Evolutionary conservation across 1,140 invertebrate species (phyloP), one percentile per base, ranked within the genome.

Genomic region (Apis florea): DNA sequence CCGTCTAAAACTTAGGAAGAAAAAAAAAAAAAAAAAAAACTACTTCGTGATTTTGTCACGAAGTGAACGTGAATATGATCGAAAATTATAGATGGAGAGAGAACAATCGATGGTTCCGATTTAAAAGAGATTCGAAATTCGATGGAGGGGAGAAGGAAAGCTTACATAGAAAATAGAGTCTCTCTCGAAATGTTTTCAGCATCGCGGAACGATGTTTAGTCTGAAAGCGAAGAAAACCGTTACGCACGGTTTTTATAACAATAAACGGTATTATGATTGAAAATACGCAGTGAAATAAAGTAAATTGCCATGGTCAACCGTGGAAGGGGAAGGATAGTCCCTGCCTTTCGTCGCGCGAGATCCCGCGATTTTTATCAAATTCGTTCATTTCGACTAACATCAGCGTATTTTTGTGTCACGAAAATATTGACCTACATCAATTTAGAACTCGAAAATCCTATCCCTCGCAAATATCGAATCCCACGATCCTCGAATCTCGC

Each of bases 221-320:
- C 19, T 74, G 17, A 17, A 80, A 80, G 24, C 78, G 61, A 21
- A 31, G 71, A 51, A 56, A 58, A 54, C 19, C 49, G 78, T 66
- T 58, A 51, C 70, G 53, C 24, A 21, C 19, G 13, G 51, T 80
- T 74, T 74, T 80, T 67, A 56, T 31, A 80, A 74, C 71, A 74
- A 74, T 80, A 80, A 56, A 24, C 31, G 17, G 21, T 79, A 73
- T 79, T 79, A 47, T 79, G 21, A 72, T 31, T 79, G 67, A 79
- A 79, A 79, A 79, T 79, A 79, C 69, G 15, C 15, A 24, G 47
- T 15, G 58, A 53, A 49, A 79, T 17, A 61, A 59, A 71, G 31
- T 61, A 53, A 54, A 15, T 58, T 54, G 49, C 51, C 24, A 49
- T 47, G 40, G 66, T 69, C 58, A 71, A 70, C 54, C 67, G 6